phyloP scores from a whole-genome alignment of 2,113 vertebrate species.

The Chaenogobius annularis region DNA sequence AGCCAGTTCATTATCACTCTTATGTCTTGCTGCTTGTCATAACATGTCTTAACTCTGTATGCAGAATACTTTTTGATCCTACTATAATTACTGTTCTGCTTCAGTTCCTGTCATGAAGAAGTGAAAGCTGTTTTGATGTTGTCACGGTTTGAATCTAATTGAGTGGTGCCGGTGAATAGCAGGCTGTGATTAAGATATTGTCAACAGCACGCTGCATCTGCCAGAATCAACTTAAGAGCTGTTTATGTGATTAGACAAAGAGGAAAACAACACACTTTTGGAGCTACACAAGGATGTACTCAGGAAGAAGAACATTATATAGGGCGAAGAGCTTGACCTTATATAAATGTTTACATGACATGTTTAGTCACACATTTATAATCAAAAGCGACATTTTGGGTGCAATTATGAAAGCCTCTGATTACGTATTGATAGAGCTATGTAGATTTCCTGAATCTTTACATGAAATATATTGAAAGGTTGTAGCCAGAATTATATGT shows the following conservation, averaged over 20 bases:
- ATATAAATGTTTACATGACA: neutral
- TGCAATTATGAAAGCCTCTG: neutral
- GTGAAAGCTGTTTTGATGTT: neutral
- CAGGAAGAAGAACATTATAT: neutral
- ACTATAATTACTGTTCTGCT: neutral
- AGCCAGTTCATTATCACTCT: neutral
- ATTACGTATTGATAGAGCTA: too few species aligned
- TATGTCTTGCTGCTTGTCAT: neutral
- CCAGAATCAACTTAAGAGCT: neutral
- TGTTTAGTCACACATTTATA: neutral
- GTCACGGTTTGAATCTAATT: neutral
- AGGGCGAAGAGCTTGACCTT: neutral
- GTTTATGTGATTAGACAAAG: slow-evolving; percentile 4
- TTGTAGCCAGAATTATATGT: neutral
- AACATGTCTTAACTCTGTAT: neutral
- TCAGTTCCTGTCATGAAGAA: neutral
- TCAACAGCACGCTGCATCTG: neutral
- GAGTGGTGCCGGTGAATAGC: neutral
- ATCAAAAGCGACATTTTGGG: neutral
- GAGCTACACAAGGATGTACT: neutral
- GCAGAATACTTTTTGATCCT: neutral
- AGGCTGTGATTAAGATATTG: slow-evolving; percentile 6
- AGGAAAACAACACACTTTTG: neutral
- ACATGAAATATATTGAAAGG: too few species aligned
- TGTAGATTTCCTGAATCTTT: too few species aligned